These are phyloP conservation scores for Microctenopoma lineatum DNA, from an alignment of 2,797 vertebrate species.

Conservation along the genomic window DNA sequence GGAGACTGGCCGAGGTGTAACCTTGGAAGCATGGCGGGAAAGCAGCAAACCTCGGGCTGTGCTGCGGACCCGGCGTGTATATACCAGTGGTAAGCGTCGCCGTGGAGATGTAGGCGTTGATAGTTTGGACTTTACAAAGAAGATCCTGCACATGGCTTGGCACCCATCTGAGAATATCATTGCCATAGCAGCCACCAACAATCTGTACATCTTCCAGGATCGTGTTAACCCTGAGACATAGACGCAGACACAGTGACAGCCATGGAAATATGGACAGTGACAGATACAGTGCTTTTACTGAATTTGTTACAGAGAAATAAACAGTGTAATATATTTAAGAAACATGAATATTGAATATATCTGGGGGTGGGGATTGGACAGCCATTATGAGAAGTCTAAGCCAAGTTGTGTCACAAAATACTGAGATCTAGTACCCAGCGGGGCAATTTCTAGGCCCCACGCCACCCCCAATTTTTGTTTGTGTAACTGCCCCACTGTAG, in stretches of 20 bases:
- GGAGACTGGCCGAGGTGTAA: constrained; percentile 94
- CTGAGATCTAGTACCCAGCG: constrained; percentile 30
- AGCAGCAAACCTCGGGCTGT: constrained; percentile 95
- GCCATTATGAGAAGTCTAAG: constrained; percentile 21
- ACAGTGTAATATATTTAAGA: neutral
- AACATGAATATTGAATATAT: constrained; percentile 6
- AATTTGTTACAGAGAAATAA: constrained; percentile 13
- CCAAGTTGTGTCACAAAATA: constrained; percentile 27
- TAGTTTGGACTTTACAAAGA: constrained; percentile 98
- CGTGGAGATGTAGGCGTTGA: constrained; percentile 95
- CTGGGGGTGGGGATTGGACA: constrained; percentile 11
- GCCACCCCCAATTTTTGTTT: constrained; percentile 61
- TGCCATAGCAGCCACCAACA: constrained; percentile 98
- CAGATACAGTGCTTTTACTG: constrained; percentile 5
- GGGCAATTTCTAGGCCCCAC: constrained; percentile 52
- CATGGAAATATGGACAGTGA: constrained; percentile 11
- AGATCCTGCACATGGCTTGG: constrained; percentile 99
- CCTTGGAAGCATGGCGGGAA: constrained; percentile 94
- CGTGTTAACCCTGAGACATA: constrained; percentile 80
- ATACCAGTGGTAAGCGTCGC: constrained; percentile 90
- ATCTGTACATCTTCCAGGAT: constrained; percentile 99
- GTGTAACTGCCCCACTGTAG: constrained; percentile 34
- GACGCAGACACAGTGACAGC: constrained; percentile 69
- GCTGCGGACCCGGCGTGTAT: constrained; percentile 92
- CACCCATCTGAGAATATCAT: constrained; percentile 98